Evolutionary conservation across 2,888 invertebrate species (phyloP), one percentile per base, ranked within the genome.

Genomic region (Cloeon dipterum): DNA sequence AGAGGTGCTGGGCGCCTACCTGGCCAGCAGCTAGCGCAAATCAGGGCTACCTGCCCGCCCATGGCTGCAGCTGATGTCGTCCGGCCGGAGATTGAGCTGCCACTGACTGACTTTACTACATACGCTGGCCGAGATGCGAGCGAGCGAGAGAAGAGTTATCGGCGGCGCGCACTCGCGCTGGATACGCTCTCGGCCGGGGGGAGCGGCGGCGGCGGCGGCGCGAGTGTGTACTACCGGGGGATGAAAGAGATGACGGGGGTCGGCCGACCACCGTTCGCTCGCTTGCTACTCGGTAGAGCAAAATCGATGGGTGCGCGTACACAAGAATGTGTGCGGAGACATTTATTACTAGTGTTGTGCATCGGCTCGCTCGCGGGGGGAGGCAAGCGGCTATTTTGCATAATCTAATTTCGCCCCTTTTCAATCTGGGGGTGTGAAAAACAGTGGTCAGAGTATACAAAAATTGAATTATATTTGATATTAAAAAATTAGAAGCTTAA

Each of bases 31-130:
- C 53, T 54, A 40, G 53, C 52, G 45, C 57, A 57, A 44, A 57
- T 56, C 41, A 57, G 46, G 3, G 53, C 57, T 29, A 57, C 56
- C 44, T 56, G 56, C 37, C 55, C 56, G 33, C 56, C 56, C 56
- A 56, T 56, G 38, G 44, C 48, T 38, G 33, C 34, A 14, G 40
- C 33, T 33, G 26, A 40, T 36, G 17, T 25, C 11, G 3, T n/a
- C n/a, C 20, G 18, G 18, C 20, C 18, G 20, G 34, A 40, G 19
- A 38, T 42, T 39, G 38, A 18, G 35, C 53, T 57, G 50, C 57
- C 57, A 51, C 55, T 56, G 51, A 57, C 59, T 49, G 54, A 56
- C 50, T 58, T 59, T 14, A 32, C 32, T n/a, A 13, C 34, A 23
- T 35, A 35, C 8, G 8, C 2, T 3, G 14, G 1, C 32, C 17